Conservation (phyloP, 53 echinoderm and acorn worm species). For the Holothuria leucospilota region DNA sequence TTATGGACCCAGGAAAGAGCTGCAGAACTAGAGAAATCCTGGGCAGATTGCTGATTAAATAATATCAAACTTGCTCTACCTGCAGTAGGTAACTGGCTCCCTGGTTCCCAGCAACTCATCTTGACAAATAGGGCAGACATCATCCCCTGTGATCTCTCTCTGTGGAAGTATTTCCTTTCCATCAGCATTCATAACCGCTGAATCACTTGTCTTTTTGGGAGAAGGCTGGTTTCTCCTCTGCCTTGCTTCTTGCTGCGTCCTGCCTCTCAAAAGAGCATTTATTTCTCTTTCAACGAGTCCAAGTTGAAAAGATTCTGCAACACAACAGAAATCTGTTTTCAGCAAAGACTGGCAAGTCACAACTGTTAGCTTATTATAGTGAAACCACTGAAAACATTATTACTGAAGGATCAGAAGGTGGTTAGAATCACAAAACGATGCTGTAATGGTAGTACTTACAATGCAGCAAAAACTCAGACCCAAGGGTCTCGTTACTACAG, state of each 20-base stretch:
- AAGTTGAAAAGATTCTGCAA: slow-evolving; percentile 80
- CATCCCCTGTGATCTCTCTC: slow-evolving; percentile 89
- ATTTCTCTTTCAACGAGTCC: slow-evolving; percentile 98
- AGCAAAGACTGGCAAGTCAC: neutral
- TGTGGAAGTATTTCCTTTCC: slow-evolving; percentile 76
- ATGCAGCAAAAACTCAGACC: no score
- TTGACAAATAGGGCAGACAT: slow-evolving; percentile 98
- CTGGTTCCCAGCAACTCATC: slow-evolving; percentile 87
- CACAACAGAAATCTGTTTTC: neutral
- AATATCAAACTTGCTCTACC: slow-evolving; percentile 50
- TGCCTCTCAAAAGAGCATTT: slow-evolving; percentile 88
- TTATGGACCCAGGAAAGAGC: no score
- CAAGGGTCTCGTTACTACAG: no score
- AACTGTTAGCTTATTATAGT: no score
- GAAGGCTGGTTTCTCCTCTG: slow-evolving; percentile 1
- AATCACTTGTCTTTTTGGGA: neutral
- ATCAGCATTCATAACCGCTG: neutral
- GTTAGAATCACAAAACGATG: no score
- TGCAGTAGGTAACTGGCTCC: slow-evolving; percentile 96
- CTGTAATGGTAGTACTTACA: no score
- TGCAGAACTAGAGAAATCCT: no score
- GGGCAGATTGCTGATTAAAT: no score
- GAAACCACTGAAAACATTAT: no score
- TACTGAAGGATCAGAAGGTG: no score
- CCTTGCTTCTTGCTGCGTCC: slow-evolving; percentile 44